phyloP scores from a whole-genome alignment of 1,140 invertebrate genomes.

The Drosophila lowei region DNA sequence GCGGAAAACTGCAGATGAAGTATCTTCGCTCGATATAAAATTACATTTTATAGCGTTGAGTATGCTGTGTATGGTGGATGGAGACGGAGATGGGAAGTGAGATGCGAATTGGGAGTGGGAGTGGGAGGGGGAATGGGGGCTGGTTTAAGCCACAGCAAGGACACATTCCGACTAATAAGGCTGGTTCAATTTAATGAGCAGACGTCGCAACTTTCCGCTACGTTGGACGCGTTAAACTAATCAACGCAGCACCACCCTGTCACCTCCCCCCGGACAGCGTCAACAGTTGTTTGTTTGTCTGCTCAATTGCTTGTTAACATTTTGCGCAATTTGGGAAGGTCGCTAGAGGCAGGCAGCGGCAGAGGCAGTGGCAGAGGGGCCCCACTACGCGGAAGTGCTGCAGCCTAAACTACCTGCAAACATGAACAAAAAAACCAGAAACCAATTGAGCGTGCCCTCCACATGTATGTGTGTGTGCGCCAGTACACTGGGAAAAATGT shows the following conservation, averaged over 20 bases:
- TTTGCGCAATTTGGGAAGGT: constrained; percentile 73
- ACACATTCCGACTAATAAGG: constrained; percentile 72
- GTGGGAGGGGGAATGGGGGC: neutral
- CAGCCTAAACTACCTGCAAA: constrained; percentile 74
- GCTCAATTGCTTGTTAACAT: constrained; percentile 82
- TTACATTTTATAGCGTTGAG: constrained; percentile 54
- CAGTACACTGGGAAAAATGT: too few species aligned
- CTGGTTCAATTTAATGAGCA: constrained; percentile 79
- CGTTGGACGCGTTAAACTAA: constrained; percentile 79
- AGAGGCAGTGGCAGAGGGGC: neutral
- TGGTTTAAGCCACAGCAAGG: constrained; percentile 25
- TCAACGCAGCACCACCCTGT: constrained; percentile 54
- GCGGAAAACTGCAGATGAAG: constrained; percentile 23
- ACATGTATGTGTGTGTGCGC: constrained; percentile 15
- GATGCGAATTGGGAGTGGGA: neutral
- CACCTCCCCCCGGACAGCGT: constrained; percentile 9
- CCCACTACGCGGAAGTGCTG: too few species aligned
- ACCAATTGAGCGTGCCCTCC: constrained; percentile 72
- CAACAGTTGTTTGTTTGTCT: constrained; percentile 79
- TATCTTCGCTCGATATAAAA: constrained; percentile 60
- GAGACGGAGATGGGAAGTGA: constrained; percentile 10
- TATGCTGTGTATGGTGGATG: neutral
- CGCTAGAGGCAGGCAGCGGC: constrained; percentile 9
- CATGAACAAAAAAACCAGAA: constrained; percentile 76
- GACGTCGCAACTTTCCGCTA: constrained; percentile 76